These are phyloP conservation scores for Chrysina gloriosa DNA, from an alignment of 2,888 invertebrate genomes.

Conservation along the genomic window DNA sequence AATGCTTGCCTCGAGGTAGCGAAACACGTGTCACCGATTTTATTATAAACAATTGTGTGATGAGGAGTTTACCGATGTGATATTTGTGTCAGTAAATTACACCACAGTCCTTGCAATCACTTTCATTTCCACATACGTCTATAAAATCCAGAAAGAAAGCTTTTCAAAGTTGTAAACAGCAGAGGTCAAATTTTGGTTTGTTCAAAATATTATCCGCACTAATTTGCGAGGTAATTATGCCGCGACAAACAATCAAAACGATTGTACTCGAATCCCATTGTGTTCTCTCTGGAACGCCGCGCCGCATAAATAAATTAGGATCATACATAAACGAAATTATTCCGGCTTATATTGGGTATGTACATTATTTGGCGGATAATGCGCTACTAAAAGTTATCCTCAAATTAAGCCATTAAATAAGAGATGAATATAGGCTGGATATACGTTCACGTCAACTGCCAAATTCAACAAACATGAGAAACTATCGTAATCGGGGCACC, in stretches of 20 bases:
- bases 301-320: not conserved
- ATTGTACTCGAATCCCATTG: not conserved
- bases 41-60: too few relatives aligned
- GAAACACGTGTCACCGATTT: too few relatives aligned
- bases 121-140: too few relatives aligned
- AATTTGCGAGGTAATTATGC: not conserved
- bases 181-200: too few relatives aligned
- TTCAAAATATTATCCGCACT: not conserved
- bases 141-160: too few relatives aligned
- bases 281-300: not conserved
- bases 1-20: too few relatives aligned
- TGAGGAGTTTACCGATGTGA: too few relatives aligned
- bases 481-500: not conserved
- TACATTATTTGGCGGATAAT: not conserved
- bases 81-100: too few relatives aligned
- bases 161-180: too few relatives aligned
- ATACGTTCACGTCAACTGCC: constrained; percentile 11
- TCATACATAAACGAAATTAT: constrained; percentile 2
- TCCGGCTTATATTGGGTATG: not conserved
- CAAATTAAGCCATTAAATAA: not conserved
- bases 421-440: not conserved
- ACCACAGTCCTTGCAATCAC: too few relatives aligned
- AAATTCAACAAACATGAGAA: not conserved
- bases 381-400: not conserved
- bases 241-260: not conserved